These are phyloP conservation scores for Abscondita cerata DNA, from an alignment of 2,888 invertebrate species.

Conservation along the genomic window DNA sequence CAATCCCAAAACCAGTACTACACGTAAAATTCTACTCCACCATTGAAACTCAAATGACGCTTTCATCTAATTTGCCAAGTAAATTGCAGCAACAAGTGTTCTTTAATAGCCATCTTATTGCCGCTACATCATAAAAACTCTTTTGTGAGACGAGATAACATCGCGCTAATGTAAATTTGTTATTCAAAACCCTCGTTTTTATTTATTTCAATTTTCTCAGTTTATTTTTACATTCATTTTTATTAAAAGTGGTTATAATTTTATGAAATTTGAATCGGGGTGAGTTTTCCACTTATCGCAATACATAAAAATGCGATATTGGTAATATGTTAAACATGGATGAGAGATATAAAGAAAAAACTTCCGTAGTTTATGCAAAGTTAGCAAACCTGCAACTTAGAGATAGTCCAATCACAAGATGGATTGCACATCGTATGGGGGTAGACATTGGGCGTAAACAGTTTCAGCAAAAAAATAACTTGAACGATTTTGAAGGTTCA, in stretches of 20 bases:
- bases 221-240: neutral
- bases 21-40: slow-evolving; percentile 20
- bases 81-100: slow-evolving; percentile 56
- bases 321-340: slow-evolving; percentile 33
- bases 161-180: slow-evolving; percentile 32
- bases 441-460: slow-evolving; percentile 47
- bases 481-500: slow-evolving; percentile 57
- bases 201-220: slow-evolving; percentile 7
- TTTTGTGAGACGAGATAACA: slow-evolving; percentile 33
- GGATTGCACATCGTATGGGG: slow-evolving; percentile 46
- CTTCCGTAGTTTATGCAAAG: slow-evolving; percentile 41
- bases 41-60: slow-evolving; percentile 49
- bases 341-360: slow-evolving; percentile 28
- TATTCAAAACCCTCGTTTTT: slow-evolving; percentile 18
- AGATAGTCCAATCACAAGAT: slow-evolving; percentile 51
- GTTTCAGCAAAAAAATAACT: slow-evolving; percentile 44
- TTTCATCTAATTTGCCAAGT: slow-evolving; percentile 54
- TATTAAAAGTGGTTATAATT: slow-evolving; percentile 4
- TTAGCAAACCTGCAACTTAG: slow-evolving; percentile 44
- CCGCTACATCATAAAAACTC: slow-evolving; percentile 32
- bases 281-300: slow-evolving; percentile 24
- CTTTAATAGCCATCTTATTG: slow-evolving; percentile 49
- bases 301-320: slow-evolving; percentile 29
- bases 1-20: slow-evolving; percentile 25
- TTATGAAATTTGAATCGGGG: slow-evolving; percentile 19